Conservation (phyloP, 2,113 vertebrate species). For the Scomber japonicus region DNA sequence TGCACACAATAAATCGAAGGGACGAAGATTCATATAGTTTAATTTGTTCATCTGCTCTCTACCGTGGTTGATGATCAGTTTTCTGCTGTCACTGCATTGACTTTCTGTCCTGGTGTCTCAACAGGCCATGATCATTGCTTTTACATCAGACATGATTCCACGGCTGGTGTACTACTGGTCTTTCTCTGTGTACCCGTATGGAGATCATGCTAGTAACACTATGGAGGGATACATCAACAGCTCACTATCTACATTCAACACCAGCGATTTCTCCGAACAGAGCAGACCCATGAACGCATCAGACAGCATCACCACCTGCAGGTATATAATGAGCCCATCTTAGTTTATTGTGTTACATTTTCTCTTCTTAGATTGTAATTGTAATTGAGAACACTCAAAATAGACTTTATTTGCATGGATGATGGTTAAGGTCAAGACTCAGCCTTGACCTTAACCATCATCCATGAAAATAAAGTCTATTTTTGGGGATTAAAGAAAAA, state of each 20-base stretch:
- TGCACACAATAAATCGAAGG: too few relatives aligned
- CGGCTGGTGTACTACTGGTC: constrained; percentile 97
- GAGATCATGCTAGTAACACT: constrained; percentile 79
- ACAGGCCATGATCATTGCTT: constrained; percentile 96
- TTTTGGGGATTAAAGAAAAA: too few relatives aligned
- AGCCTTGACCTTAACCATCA: too few relatives aligned
- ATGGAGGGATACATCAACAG: constrained; percentile 95
- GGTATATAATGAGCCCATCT: constrained; percentile 68
- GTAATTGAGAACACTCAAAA: too few relatives aligned
- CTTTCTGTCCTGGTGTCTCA: constrained; percentile 29
- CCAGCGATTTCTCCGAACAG: constrained; percentile 83
- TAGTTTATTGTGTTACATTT: not conserved
- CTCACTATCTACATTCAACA: constrained; percentile 89
- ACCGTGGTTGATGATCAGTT: not conserved
- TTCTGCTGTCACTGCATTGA: not conserved
- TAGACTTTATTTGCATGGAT: too few relatives aligned
- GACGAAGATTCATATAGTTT: too few relatives aligned
- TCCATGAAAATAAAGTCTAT: too few relatives aligned
- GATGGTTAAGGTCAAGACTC: too few relatives aligned
- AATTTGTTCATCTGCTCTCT: too few relatives aligned
- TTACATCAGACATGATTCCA: constrained; percentile 97
- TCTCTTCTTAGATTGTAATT: not conserved
- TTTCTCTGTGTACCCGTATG: constrained; percentile 90
- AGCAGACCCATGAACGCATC: constrained; percentile 75
- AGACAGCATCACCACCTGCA: constrained; percentile 86